Percentiles rank a stretch among this genome's conserved stretches.
Conservation (phyloP, 2,888 invertebrate species). For the Epinotia ramella region DNA sequence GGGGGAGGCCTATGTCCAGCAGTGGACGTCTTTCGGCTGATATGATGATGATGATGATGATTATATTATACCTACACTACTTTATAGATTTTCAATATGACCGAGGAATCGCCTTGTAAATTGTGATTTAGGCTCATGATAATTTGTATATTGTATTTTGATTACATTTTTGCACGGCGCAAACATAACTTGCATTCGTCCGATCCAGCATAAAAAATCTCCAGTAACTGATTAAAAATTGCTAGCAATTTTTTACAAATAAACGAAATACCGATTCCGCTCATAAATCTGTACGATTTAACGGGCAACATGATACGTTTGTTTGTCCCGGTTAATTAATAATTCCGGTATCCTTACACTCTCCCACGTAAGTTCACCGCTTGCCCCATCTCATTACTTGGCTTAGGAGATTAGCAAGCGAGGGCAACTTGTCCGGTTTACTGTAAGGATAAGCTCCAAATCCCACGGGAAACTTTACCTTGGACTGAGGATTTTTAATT, state of each 20-base stretch:
- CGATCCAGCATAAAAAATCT: background rate
- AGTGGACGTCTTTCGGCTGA: too few species aligned
- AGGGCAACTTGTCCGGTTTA: slow-evolving; percentile 77
- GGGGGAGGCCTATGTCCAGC: too few species aligned
- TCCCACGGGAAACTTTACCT: slow-evolving; percentile 66
- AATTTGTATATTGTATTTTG: too few species aligned
- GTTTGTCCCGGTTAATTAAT: slow-evolving; percentile 20
- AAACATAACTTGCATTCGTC: background rate
- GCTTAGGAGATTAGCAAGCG: slow-evolving; percentile 80
- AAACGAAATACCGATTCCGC: background rate
- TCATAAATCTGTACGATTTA: background rate
- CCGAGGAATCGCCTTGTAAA: too few species aligned
- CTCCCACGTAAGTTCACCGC: slow-evolving; percentile 66
- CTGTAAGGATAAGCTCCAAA: slow-evolving; percentile 75
- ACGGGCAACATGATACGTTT: slow-evolving; percentile 2
- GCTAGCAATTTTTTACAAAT: background rate
- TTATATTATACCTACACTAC: too few species aligned
- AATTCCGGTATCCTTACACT: slow-evolving; percentile 15
- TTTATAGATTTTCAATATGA: too few species aligned
- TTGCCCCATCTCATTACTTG: slow-evolving; percentile 69
- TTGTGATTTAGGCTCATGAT: too few species aligned
- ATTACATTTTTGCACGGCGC: too few species aligned
- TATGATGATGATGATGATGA: too few species aligned
- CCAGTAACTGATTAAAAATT: background rate
- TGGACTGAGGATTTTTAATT: slow-evolving; percentile 75